These are phyloP conservation scores for Neodontobutis hainanensis DNA, from an alignment of 2,113 vertebrate genomes.

Conservation along the genomic window DNA sequence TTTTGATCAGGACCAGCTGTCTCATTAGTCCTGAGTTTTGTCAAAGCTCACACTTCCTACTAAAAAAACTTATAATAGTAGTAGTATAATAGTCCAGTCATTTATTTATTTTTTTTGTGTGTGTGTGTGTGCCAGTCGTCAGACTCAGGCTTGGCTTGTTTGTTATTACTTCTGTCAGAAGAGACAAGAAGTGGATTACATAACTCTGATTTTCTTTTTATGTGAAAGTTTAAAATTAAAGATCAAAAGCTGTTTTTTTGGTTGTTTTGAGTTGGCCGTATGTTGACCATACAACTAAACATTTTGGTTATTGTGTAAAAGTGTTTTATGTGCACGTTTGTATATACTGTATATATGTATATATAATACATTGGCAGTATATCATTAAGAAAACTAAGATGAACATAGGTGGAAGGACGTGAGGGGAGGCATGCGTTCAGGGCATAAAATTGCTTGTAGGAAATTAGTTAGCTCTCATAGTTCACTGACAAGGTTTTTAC, in stretches of 20 bases:
- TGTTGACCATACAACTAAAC: background rate
- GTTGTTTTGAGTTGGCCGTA: background rate
- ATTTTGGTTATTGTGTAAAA: no score
- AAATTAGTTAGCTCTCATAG: no score
- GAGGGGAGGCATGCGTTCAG: no score
- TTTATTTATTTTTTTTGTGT: constrained; percentile 57
- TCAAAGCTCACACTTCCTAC: constrained; percentile 48
- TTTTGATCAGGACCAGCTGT: constrained; percentile 80
- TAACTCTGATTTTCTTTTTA: constrained; percentile 5
- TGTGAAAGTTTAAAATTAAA: constrained; percentile 1
- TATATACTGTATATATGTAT: no score
- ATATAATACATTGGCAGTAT: no score
- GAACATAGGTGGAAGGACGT: no score
- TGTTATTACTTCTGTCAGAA: constrained; percentile 19
- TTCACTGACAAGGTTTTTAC: no score
- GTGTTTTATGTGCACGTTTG: no score
- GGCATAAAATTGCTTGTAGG: no score
- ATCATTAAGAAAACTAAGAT: no score
- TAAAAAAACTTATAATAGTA: constrained; percentile 9
- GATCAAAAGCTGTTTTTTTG: background rate
- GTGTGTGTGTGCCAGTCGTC: constrained; percentile 26
- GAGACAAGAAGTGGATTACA: constrained; percentile 7
- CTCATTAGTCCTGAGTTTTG: constrained; percentile 67
- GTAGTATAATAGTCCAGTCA: constrained; percentile 34
- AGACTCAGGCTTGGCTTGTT: constrained; percentile 17